Evolutionary conservation across 2,797 vertebrate species (phyloP), one percentile per base, ranked within the genome.

Genomic region (Allobates femoralis): DNA sequence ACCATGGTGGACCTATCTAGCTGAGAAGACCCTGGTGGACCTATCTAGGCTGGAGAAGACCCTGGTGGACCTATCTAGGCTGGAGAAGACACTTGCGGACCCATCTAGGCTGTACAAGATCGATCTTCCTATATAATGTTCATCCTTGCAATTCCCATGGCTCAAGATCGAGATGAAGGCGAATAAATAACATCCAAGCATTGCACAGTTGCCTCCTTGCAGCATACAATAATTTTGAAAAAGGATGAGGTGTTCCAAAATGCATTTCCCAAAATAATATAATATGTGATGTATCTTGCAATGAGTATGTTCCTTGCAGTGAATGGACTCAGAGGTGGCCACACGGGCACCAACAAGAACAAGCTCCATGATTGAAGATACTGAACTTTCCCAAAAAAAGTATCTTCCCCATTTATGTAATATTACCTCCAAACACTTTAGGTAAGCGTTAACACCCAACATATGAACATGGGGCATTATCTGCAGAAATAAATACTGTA

Each of bases 401-500:
- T n/a, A 34, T 19, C 16, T 55, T 55, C 53, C 21, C 11, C 53
- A 56, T 10, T 77, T 14, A 23, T 14, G 53, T 14, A 6, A 78
- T 11, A 56, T 64, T 34, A 37, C 60, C 58, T n/a, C 58, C 26
- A 73, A 16, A 55, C 46, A 41, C 60, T 23, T 50, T 53, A 16
- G 16, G 62, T 16, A 56, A 41, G 32, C 15, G 14, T 41, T 21
- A 58, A 16, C 67, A 74, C 50, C 16, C 3, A 16, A 32, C 34
- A 37, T 26, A 26, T n/a, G 30, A 34, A 71, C 66, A 56, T n/a
- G 28, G 1, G 51, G 28, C 23, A 46, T 60, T 53, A 73, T 46
- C 66, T 28, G 34, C 28, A 56, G 81, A 67, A 58, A 23, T n/a
- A 58, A 83, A 83, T 37, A 73, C 53, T 73, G 66, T 82, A 56